Evolutionary conservation across 2,113 vertebrate species (phyloP), one percentile per base, ranked within the genome.

Genomic region (Triplophysa rosa): DNA sequence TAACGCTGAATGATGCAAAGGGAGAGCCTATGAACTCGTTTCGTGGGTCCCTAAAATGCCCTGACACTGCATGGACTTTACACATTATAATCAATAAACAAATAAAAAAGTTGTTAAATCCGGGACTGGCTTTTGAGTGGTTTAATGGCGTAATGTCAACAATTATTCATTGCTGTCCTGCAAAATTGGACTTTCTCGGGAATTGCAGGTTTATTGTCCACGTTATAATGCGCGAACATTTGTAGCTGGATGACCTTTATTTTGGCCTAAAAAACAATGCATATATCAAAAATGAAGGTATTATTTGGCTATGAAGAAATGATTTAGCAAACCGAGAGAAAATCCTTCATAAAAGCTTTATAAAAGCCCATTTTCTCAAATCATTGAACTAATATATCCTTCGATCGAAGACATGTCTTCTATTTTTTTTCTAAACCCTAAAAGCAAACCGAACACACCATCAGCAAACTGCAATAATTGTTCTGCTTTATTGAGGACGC

Each of bases 21-120:
- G 21, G n/a, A 58, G 7, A 52, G 13, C 4, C 37, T 40, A 26
- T 17, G 24, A n/a, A 49, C 42, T 24, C 12, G 3, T 14, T 1
- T 49, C 17, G 12, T 8, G 26, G 49, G 68, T 7, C 29, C 11
- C 12, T 72, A 42, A 73, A 24, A 73, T 59, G 70, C 70, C 70
- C 54, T 61, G 54, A 72, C 54, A 23, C 70, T 42, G n/a, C n/a
- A n/a, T n/a, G 33, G 54, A 58, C 54, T 69, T 26, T 26, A 66
- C 63, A 40, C 3, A 12, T 49, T 8, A 23, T 68, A 10, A 11
- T 49, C 40, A 40, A 23, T 21, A 45, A 12, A 45, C 11, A 45
- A 45, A 45, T 47, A 8, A 23, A 58, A 16, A 29, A n/a, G 17
- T n/a, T 16, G 11, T 21, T 24, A 9, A 26, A 49, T 49, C 17